Percentiles rank a stretch among this genome's conserved stretches.
phyloP scores from a whole-genome alignment of 2,113 vertebrate genomes.

The Macquaria ambigua region DNA sequence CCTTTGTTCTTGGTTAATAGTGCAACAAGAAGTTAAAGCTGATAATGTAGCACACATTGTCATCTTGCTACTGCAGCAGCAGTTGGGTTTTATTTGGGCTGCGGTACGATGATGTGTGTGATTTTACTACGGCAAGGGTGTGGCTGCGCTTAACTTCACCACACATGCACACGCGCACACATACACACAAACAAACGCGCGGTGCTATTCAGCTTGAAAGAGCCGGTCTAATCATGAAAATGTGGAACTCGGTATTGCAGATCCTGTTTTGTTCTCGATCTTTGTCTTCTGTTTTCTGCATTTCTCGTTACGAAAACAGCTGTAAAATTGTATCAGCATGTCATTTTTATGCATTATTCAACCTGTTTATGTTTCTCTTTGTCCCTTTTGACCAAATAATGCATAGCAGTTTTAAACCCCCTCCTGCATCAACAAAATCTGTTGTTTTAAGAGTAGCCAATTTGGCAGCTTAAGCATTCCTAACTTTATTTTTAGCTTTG shows the following conservation, averaged over 20 bases:
- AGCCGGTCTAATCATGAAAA: constrained; percentile 17
- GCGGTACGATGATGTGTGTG: constrained; percentile 27
- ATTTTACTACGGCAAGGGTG: constrained; percentile 67
- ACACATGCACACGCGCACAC: constrained; percentile 13
- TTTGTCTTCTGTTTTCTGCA: background rate
- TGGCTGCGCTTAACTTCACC: constrained; percentile 26
- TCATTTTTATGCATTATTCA: background rate
- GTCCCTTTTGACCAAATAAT: background rate
- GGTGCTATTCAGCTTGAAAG: background rate
- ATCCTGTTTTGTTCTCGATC: constrained; percentile 1
- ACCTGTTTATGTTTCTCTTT: background rate
- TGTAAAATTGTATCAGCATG: background rate
- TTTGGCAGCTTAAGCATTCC: background rate
- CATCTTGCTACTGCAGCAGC: constrained; percentile 5
- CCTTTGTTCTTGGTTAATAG: background rate
- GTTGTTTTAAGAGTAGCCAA: too few relatives aligned
- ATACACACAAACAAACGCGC: background rate
- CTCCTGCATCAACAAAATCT: background rate
- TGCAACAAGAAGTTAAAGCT: constrained; percentile 17
- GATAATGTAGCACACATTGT: constrained; percentile 25
- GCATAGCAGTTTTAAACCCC: background rate
- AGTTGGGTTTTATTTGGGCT: constrained; percentile 55
- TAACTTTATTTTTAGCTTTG: background rate
- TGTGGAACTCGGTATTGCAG: constrained; percentile 32
- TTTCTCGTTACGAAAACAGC: background rate